Percentiles rank a stretch among this genome's conserved stretches.
Conservation (phyloP, 2,113 vertebrate genomes). For the Centropus bengalensis region DNA sequence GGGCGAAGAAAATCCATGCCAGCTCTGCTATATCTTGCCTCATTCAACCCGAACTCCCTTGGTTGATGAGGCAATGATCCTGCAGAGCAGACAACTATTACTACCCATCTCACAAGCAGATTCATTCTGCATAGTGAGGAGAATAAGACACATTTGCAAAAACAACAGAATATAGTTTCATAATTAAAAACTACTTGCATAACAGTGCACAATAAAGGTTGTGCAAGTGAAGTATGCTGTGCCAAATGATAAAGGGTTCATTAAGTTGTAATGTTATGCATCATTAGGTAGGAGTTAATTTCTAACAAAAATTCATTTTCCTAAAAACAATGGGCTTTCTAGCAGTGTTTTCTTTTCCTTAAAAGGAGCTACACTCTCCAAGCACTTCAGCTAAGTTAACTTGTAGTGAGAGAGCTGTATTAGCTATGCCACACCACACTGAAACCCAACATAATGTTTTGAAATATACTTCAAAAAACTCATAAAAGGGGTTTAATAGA, state of each 20-base stretch:
- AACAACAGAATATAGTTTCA: neutral
- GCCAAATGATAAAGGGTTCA: neutral
- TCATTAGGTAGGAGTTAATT: neutral
- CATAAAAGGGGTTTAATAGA: conserved; percentile 21
- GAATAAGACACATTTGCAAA: neutral
- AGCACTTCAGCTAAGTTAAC: neutral
- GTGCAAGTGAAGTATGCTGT: neutral
- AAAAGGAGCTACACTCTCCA: neutral
- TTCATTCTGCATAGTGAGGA: neutral
- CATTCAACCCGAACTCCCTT: neutral
- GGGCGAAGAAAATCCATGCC: neutral
- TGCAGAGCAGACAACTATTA: neutral
- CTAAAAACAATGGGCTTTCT: neutral
- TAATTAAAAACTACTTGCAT: neutral
- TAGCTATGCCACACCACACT: neutral
- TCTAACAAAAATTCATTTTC: neutral
- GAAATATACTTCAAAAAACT: neutral
- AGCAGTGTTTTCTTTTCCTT: neutral
- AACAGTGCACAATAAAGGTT: neutral
- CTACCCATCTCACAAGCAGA: neutral
- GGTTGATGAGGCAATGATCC: neutral
- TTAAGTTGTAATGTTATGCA: neutral
- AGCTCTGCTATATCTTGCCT: neutral
- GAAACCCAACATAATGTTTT: neutral
- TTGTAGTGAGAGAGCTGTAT: neutral